These are phyloP conservation scores for Paracentrotus lividus DNA, from an alignment of 53 echinoderm and acorn worm species.

Conservation along the genomic window DNA sequence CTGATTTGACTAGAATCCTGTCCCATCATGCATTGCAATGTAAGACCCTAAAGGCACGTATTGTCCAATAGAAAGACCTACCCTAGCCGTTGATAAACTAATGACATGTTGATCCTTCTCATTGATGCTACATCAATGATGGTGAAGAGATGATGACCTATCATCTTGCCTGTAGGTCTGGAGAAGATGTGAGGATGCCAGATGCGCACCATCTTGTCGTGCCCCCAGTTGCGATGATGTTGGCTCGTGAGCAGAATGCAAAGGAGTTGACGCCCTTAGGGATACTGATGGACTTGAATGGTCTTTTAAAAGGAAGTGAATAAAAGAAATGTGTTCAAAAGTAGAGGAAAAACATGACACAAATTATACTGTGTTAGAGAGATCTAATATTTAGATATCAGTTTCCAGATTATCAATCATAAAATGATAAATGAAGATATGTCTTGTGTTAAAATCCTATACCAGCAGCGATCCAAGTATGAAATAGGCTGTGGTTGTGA, in stretches of 20 bases:
- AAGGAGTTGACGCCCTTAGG: conserved; percentile 96
- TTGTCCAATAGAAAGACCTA: conserved; percentile 60
- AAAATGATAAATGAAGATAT: too few species aligned
- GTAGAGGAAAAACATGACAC: too few species aligned
- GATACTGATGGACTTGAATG: conserved; percentile 86
- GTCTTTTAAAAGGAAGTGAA: conserved; percentile 63
- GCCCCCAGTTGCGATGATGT: conserved; percentile 96
- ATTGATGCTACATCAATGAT: conserved; percentile 95
- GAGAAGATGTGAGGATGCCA: conserved; percentile 99
- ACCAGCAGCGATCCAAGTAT: too few species aligned
- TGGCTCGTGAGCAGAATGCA: conserved; percentile 93
- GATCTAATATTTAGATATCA: too few species aligned
- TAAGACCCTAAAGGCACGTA: too few species aligned
- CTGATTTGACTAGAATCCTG: too few species aligned
- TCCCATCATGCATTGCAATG: too few species aligned
- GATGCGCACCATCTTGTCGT: conserved; percentile 93
- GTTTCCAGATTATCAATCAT: too few species aligned
- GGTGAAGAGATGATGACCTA: conserved; percentile 97
- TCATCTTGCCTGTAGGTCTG: conserved; percentile 97
- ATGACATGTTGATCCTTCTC: conserved; percentile 99
- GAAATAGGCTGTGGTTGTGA: too few species aligned
- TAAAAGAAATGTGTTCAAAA: too few species aligned
- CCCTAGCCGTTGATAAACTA: conserved; percentile 97
- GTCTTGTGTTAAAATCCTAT: too few species aligned
- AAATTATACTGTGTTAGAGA: too few species aligned